A percentile compares a stretch with the other conserved stretches of the same genome.
Conservation (phyloP, 2,797 vertebrate species). For the Anguilla pacifica region DNA sequence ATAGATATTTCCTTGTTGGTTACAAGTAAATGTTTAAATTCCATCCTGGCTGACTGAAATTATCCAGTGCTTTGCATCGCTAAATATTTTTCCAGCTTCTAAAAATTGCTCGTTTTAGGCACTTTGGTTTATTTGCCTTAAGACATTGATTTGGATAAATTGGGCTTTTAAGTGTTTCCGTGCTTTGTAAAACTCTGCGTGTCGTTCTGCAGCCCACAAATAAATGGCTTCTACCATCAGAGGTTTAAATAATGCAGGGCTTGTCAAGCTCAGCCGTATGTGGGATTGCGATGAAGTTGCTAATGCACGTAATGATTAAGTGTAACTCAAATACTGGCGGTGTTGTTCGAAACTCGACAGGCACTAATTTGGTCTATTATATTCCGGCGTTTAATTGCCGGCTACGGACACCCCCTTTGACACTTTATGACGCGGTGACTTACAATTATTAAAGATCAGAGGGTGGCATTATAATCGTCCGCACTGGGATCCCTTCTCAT, state of each 20-base stretch:
- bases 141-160: constrained; percentile 87
- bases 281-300: constrained; percentile 92
- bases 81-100: constrained; percentile 83
- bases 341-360: constrained; percentile 99
- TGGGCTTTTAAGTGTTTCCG: constrained; percentile 82
- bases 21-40: constrained; percentile 45
- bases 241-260: constrained; percentile 88
- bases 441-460: constrained; percentile 99
- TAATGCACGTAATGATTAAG: constrained; percentile 99
- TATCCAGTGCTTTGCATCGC: constrained; percentile 82
- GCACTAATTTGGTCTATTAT: constrained; percentile 99
- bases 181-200: constrained; percentile 86
- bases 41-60: constrained; percentile 82
- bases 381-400: constrained; percentile 99
- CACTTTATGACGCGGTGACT: constrained; percentile 99
- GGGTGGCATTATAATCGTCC: constrained; percentile 99
- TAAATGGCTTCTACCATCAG: constrained; percentile 87
- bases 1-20: constrained; percentile 32
- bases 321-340: constrained; percentile 99
- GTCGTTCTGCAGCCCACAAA: constrained; percentile 86
- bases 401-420: constrained; percentile 94
- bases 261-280: constrained; percentile 76
- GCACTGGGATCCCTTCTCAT: constrained; percentile 94
- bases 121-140: constrained; percentile 86
- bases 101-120: constrained; percentile 85